These are phyloP conservation scores for Ictinia mississippiensis DNA, from an alignment of 2,797 vertebrate genomes.

Conservation along the genomic window DNA sequence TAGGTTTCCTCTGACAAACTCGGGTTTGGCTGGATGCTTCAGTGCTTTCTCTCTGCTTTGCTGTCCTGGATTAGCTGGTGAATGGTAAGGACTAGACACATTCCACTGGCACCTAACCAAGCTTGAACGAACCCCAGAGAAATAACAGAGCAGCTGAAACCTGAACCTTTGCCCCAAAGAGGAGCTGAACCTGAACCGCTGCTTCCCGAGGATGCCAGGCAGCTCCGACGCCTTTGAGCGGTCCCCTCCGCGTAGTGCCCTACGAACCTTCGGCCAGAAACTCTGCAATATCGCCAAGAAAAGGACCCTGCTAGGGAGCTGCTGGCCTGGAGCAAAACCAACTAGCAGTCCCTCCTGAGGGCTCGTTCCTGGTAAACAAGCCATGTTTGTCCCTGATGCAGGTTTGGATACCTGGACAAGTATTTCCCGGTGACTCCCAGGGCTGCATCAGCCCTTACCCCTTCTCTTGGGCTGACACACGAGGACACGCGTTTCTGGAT, in stretches of 20 bases:
- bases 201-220: background rate
- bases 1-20: background rate
- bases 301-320: background rate
- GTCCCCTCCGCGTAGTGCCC: rapidly evolving
- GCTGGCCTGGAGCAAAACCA: background rate
- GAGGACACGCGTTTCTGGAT: rapidly evolving
- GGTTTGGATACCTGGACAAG: background rate
- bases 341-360: background rate
- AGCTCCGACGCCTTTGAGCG: background rate
- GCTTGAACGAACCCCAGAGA: background rate
- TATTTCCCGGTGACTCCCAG: background rate
- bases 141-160: background rate
- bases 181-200: background rate
- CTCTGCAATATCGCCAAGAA: rapidly evolving
- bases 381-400: background rate
- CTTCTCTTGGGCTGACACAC: background rate
- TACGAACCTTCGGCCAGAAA: rapidly evolving
- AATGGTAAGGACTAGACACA: background rate
- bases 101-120: background rate
- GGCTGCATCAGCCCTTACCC: background rate
- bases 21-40: background rate
- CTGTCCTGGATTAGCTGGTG: background rate
- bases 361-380: background rate
- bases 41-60: background rate
- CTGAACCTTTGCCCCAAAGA: rapidly evolving